These are phyloP conservation scores for Heliconius hewitsoni DNA, from an alignment of 1,140 invertebrate genomes.

Conservation along the genomic window DNA sequence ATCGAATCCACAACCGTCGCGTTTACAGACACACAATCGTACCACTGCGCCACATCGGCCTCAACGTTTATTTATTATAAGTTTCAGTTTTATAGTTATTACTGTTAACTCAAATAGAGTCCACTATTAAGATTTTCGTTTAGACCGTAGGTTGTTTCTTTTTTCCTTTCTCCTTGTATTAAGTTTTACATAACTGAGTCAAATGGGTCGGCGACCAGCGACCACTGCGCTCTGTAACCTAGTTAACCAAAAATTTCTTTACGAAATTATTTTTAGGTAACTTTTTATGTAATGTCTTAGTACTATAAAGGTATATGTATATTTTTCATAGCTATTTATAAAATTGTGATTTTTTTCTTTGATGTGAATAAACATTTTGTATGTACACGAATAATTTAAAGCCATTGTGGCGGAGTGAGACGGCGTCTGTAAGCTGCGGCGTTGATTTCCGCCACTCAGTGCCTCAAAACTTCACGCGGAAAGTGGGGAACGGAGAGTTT, in stretches of 20 bases:
- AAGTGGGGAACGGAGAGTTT: too few species aligned
- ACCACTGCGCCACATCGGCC: too few species aligned
- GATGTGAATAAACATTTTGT: not conserved
- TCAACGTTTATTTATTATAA: not conserved
- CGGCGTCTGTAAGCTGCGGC: not conserved
- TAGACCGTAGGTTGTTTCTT: conserved; percentile 6
- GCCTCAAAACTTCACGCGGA: too few species aligned
- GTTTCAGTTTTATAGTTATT: not conserved
- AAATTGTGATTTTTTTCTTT: not conserved
- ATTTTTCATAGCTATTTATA: not conserved
- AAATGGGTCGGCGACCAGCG: conserved; percentile 27
- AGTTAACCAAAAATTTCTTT: conserved; percentile 29
- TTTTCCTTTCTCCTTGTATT: conserved; percentile 24
- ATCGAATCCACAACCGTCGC: too few species aligned
- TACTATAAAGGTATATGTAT: not conserved
- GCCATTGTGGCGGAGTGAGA: too few species aligned
- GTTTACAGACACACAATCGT: too few species aligned
- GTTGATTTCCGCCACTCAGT: too few species aligned
- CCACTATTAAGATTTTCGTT: conserved; percentile 10
- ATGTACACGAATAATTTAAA: not conserved
- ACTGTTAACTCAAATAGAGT: not conserved
- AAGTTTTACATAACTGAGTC: conserved; percentile 28
- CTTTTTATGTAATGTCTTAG: not conserved
- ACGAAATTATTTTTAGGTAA: conserved; percentile 11
- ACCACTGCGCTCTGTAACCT: conserved; percentile 12